Conservation (phyloP, 2,113 vertebrate genomes). For the Prunella fulvescens region DNA sequence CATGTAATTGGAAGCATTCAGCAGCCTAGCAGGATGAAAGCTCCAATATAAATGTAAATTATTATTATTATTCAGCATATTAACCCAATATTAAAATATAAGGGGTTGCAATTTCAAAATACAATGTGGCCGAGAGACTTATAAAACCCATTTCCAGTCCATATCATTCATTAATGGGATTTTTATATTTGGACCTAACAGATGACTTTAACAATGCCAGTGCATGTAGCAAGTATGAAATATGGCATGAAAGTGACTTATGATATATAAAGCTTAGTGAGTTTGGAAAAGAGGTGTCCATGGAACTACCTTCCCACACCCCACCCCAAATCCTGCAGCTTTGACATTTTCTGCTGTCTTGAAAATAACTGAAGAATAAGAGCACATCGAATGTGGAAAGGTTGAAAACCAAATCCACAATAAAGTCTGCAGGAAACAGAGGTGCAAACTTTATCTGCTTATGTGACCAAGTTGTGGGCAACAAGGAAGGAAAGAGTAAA, state of each 20-base stretch:
- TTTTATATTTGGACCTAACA: not conserved
- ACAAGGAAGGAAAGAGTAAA: not conserved
- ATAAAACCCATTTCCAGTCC: not conserved
- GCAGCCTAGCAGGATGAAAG: not conserved
- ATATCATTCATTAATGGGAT: not conserved
- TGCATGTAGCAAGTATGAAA: not conserved
- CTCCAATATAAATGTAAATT: slow-evolving; percentile 17
- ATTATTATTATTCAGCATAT: not conserved
- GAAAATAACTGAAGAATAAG: not conserved
- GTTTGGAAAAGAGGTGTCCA: not conserved
- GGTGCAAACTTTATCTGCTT: not conserved
- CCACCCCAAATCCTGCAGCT: not conserved
- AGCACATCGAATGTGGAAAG: not conserved
- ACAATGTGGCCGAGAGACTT: not conserved
- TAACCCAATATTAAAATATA: slow-evolving; percentile 8
- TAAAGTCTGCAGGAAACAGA: not conserved
- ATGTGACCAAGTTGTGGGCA: not conserved
- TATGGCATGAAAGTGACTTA: not conserved
- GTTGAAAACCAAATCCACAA: not conserved
- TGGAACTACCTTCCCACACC: not conserved
- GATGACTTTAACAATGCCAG: not conserved
- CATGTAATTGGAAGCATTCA: not conserved
- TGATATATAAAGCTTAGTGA: not conserved
- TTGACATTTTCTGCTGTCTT: not conserved
- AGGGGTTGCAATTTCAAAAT: not conserved